Percentiles rank a stretch among this genome's conserved stretches.
Evolutionary conservation across 2,797 vertebrate species (phyloP).

Genomic region (Gymnopithys bicolor): DNA sequence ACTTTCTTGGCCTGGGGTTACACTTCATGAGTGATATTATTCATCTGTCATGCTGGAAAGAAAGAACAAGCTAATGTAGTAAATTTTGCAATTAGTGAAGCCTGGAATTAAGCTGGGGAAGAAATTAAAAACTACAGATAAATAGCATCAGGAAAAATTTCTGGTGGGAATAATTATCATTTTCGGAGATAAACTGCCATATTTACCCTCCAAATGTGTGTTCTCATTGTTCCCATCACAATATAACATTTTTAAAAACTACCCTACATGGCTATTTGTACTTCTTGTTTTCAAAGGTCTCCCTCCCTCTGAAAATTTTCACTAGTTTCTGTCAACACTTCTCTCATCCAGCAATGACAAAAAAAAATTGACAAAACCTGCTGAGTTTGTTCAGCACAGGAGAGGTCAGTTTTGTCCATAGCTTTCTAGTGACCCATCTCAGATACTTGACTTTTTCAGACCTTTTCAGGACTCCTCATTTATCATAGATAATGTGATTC

Average conservation of each 20-base stretch:
- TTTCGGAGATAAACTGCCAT: not conserved
- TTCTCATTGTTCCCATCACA: not conserved
- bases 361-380: not conserved
- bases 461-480: not conserved
- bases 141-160: not conserved
- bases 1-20: not conserved
- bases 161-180: not conserved
- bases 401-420: not conserved
- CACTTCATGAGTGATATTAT: not conserved
- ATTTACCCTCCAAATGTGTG: not conserved
- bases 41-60: conserved; percentile 19
- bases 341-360: not conserved
- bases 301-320: not conserved
- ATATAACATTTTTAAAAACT: not conserved
- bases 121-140: not conserved
- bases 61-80: not conserved
- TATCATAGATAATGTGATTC: not conserved
- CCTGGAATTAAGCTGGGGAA: not conserved
- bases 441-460: not conserved
- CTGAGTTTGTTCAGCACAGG: not conserved
- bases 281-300: not conserved
- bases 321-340: not conserved
- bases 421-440: not conserved
- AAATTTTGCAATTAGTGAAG: not conserved
- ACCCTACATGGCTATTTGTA: not conserved